Evolutionary conservation across 2,888 invertebrate species (phyloP).

Genomic region (Xanthorhoe designata): DNA sequence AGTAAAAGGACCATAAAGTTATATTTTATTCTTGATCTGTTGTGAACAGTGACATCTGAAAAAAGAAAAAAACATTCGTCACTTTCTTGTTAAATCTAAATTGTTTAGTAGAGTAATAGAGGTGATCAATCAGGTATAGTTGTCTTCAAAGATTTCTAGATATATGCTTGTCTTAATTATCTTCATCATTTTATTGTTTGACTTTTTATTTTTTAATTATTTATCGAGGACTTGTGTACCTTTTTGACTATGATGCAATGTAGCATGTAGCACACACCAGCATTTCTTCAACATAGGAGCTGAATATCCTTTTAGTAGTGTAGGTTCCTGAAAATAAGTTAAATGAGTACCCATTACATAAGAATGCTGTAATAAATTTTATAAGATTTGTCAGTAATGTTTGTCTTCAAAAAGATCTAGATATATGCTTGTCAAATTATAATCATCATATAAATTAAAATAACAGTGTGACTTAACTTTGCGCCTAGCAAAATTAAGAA

Average conservation of each 20-base stretch:
- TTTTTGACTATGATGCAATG: not conserved
- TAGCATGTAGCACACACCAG: not conserved
- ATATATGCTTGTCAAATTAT: constrained; percentile 34
- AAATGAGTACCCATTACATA: not conserved
- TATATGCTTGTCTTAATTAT: constrained; percentile 45
- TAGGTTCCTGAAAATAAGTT: not conserved
- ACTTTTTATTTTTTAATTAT: not conserved
- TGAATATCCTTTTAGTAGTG: not conserved
- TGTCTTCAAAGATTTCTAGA: constrained; percentile 43
- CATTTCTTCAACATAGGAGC: not conserved
- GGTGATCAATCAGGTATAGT: constrained; percentile 36
- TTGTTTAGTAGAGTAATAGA: not conserved
- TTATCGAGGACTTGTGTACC: not conserved
- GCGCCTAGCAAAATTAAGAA: no score
- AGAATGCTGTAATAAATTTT: not conserved
- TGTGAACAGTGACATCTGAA: constrained; percentile 8
- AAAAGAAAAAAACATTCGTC: not conserved
- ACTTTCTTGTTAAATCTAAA: not conserved
- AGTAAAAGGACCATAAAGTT: no score
- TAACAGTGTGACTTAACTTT: no score
- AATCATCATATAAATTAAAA: constrained; percentile 27
- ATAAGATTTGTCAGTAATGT: constrained; percentile 19
- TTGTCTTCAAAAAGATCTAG: constrained; percentile 33
- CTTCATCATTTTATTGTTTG: constrained; percentile 38
- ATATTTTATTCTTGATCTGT: not conserved